Evolutionary conservation across 2,797 vertebrate genomes (phyloP), one percentile per base, ranked within the genome.

Genomic region (Poeciliopsis gracilis): DNA sequence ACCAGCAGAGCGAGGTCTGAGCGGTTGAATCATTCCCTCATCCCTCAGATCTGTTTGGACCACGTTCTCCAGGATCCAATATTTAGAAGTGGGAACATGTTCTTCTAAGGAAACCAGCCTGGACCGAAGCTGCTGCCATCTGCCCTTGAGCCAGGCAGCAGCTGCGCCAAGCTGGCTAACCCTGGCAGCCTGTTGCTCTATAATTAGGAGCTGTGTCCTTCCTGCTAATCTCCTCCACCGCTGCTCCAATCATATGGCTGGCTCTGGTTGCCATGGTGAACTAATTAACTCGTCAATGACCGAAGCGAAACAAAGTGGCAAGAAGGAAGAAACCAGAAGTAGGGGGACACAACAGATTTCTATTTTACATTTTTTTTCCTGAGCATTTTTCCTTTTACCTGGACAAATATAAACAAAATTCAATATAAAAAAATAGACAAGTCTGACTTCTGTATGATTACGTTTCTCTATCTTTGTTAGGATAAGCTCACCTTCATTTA

Each of bases 191-290:
- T 73, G 70, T 46, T 61, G 78, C 76, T 76, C 87, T 89, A 89
- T 89, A 90, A 86, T 89, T 89, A 91, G 89, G 80, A 63, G 72
- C 73, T 2, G 23, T 78, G 84, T 79, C 83, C 86, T 85, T 88
- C 59, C 63, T 59, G 87, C 77, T 88, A 89, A 91, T 88, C 89
- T 78, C 63, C 16, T 18, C 0, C 67, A 2, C 75, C 59, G 82
- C 85, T 89, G 85, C 85, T 93, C 88, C 90, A 90, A 85, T 91
- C 81, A 69, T 77, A 83, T 66, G 80, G 69, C 82, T 80, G 78
- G 75, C 70, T 75, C 57, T 80, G 33, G 70, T 90, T 86, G 66
- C 82, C 83, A 87, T 82, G 86, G 77, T 0, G 3, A 89, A 20
- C 70, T 57, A 77, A 87, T 90, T 87, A 86, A 49, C 72, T 77